Percentiles rank a stretch among this genome's conserved stretches.
These are phyloP conservation scores for Strigamia crassipes DNA, from an alignment of 2,888 invertebrate species.

Conservation along the genomic window DNA sequence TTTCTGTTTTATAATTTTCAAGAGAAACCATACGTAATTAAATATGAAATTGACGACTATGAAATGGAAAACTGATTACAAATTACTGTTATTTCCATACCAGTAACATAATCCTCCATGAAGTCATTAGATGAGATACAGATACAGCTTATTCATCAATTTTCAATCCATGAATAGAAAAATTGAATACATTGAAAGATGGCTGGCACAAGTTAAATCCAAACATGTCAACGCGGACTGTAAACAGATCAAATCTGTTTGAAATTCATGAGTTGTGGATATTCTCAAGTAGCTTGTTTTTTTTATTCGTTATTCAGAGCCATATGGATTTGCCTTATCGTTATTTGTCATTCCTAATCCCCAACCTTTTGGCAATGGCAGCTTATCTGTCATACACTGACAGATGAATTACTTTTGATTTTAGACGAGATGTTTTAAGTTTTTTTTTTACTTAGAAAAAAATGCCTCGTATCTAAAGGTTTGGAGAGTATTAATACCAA, in stretches of 20 bases:
- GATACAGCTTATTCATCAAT: too few species aligned
- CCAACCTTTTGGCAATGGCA: background rate
- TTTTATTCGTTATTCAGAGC: background rate
- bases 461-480: background rate
- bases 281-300: background rate
- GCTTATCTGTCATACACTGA: background rate
- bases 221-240: background rate
- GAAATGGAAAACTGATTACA: background rate
- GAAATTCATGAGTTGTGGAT: conserved; percentile 11
- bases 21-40: background rate
- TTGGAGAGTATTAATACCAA: background rate
- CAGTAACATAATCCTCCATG: background rate
- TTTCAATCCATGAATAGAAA: too few species aligned
- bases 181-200: background rate
- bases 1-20: background rate
- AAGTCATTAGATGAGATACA: background rate
- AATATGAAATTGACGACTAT: conserved; percentile 3
- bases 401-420: conserved; percentile 5
- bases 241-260: conserved; percentile 31
- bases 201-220: background rate
- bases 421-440: background rate
- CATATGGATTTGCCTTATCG: conserved; percentile 6
- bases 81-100: background rate
- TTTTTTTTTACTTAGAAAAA: conserved; percentile 4
- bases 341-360: conserved; percentile 34